Conservation (phyloP, 2,113 vertebrate species). For the Pelobates fuscus region DNA sequence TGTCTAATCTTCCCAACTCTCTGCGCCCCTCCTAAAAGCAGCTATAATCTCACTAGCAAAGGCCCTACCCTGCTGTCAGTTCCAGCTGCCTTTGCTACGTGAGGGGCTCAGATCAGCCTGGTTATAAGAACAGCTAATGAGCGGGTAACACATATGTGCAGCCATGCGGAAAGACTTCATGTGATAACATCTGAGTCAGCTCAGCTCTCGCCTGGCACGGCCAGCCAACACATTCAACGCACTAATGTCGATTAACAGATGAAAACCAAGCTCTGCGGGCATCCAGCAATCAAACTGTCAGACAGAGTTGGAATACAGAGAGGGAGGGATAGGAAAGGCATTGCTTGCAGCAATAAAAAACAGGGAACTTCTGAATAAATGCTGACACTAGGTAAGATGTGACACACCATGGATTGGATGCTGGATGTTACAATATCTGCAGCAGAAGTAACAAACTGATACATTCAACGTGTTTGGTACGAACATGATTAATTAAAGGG, state of each 20-base stretch:
- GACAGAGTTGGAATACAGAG: slow-evolving; percentile 9
- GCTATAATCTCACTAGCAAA: slow-evolving; percentile 46
- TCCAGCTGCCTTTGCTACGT: slow-evolving; percentile 31
- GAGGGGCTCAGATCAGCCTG: slow-evolving; percentile 35
- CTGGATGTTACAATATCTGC: not conserved
- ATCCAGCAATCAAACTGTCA: slow-evolving; percentile 32
- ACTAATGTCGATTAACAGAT: slow-evolving; percentile 34
- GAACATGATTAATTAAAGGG: no score
- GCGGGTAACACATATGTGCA: slow-evolving; percentile 39
- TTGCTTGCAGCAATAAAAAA: not conserved
- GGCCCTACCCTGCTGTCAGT: slow-evolving; percentile 38
- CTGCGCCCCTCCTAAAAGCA: slow-evolving; percentile 6
- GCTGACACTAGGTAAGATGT: not conserved
- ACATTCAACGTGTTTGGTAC: no score
- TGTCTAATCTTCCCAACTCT: slow-evolving; percentile 1
- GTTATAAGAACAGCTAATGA: slow-evolving; percentile 40
- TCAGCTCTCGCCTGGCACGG: slow-evolving; percentile 46
- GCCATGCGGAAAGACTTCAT: slow-evolving; percentile 33
- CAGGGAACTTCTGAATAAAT: not conserved
- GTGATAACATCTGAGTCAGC: slow-evolving; percentile 47
- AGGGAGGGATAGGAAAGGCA: slow-evolving; percentile 6
- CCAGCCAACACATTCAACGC: slow-evolving; percentile 33
- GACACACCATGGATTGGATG: not conserved
- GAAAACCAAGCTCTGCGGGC: slow-evolving; percentile 36
- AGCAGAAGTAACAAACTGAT: not conserved